Base-by-base conservation (phyloP, 1,140 invertebrate species). In the Micrasema minimum region DNA sequence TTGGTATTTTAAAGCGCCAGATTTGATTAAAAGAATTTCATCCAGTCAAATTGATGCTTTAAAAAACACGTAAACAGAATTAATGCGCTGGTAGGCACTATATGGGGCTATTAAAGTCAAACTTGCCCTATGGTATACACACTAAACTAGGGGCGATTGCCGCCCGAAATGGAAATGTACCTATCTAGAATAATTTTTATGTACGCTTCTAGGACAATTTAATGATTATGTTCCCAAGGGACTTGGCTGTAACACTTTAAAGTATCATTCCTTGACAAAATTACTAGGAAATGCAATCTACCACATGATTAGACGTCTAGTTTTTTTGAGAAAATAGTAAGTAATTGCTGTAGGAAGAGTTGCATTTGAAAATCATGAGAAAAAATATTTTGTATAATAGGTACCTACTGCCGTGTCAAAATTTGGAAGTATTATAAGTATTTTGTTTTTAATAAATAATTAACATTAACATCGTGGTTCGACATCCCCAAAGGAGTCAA, bases 21-120 rank as follows among this genome's bases (percentile, higher is more conserved):
- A 61, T 66, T 61, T 73, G 67, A 73, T 73, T 69, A 69, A 69
- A 73, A 72, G 41, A 65, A 69, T 53, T 73, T 59, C 59, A 64
- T 61, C 59, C 68, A 66, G 38, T 69, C 38, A 71, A 70, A 71
- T 74, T 71, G 66, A 74, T 71, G 72, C 50, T 50, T 41, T 41
- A 43, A 31, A n/a, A 71, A 67, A 64, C 72, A 74, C 72, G 72
- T 71, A 67, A 74, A 48, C 23, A n/a, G 48, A 69, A 53, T 62
- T 46, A 62, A 69, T 69, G 59, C 23, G 59, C 26, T 31, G 7
- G 26, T 31, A 31, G 26, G 31, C 22, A 20, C 16, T 59, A 38
- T 48, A 45, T 12, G n/a, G 20, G 7, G 43, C 45, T 41, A 22
- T 64, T 45, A 64, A 46, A 46, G 59, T 64, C 55, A 46, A 46